Evolutionary conservation across 1,140 invertebrate genomes (phyloP), one percentile per base, ranked within the genome.

Genomic region (Lethrus apterus): DNA sequence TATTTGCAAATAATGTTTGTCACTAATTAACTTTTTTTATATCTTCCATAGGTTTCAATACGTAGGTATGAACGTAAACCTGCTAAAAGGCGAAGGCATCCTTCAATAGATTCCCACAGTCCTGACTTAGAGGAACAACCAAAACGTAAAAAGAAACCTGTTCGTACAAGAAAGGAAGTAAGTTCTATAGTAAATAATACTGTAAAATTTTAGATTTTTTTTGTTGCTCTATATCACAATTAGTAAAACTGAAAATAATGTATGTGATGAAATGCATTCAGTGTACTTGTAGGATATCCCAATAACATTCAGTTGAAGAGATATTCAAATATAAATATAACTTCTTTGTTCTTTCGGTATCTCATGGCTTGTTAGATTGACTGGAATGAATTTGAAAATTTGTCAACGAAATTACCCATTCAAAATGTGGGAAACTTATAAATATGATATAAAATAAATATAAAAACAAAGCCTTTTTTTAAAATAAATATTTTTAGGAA

Each of bases 401-500:
- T n/a, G n/a, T 26, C n/a, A 5, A n/a, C 5, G 23, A 26, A 7
- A 26, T 26, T 26, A 7, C n/a, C 23, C 23, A 26, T 7, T 5
- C 23, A 26, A 26, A 7, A 5, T 7, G 23, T n/a, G n/a, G n/a
- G n/a, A n/a, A n/a, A n/a, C n/a, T n/a, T n/a, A n/a, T n/a, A n/a
- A n/a, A n/a, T n/a, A n/a, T n/a, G n/a, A n/a, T 7, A 7, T 26
- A 26, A n/a, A 7, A 7, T 26, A n/a, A 7, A 26, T 26, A 7
- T 26, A 5, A 7, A 26, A 5, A 7, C n/a, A 26, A 7, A 26
- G n/a, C 23, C 5, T 26, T 26, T 26, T 26, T 7, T 26, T 26
- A 26, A 26, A 7, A 33, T 8, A 4, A 9, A 17, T 36, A 4
- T 4, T 31, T 29, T 23, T 44, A 46, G 44, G 35, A 46, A 30